Percentiles rank a stretch among this genome's conserved stretches.
Conservation (phyloP, 2,113 vertebrate genomes). For the Setophaga coronata region DNA sequence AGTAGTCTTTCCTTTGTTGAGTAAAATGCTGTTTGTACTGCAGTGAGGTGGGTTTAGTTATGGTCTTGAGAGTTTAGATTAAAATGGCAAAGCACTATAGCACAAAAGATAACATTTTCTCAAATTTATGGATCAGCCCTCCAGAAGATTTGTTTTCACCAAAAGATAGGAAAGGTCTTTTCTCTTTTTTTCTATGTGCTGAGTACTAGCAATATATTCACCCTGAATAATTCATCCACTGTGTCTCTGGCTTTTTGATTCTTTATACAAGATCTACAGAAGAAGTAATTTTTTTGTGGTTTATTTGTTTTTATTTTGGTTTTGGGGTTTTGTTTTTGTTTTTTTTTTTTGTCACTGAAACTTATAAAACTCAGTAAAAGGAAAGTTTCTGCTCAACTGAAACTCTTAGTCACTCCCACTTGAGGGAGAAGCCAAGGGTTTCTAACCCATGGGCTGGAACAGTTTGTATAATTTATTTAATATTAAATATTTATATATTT, state of each 20-base stretch:
- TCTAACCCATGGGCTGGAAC: background rate
- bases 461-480: background rate
- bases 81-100: background rate
- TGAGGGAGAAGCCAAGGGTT: background rate
- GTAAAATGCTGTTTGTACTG: background rate
- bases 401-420: background rate
- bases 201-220: background rate
- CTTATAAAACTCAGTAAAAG: background rate
- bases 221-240: background rate
- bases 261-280: background rate
- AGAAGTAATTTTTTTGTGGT: background rate
- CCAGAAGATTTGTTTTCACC: background rate
- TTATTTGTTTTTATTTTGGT: background rate
- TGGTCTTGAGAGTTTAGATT: background rate
- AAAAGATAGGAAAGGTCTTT: background rate
- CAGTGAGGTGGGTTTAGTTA: background rate
- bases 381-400: background rate
- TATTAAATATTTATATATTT: background rate
- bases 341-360: background rate
- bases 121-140: background rate
- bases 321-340: background rate
- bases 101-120: background rate
- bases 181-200: background rate
- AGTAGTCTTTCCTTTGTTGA: background rate
- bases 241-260: background rate